Evolutionary conservation across 2,888 invertebrate genomes (phyloP).

Genomic region (Lathronympha strigana): DNA sequence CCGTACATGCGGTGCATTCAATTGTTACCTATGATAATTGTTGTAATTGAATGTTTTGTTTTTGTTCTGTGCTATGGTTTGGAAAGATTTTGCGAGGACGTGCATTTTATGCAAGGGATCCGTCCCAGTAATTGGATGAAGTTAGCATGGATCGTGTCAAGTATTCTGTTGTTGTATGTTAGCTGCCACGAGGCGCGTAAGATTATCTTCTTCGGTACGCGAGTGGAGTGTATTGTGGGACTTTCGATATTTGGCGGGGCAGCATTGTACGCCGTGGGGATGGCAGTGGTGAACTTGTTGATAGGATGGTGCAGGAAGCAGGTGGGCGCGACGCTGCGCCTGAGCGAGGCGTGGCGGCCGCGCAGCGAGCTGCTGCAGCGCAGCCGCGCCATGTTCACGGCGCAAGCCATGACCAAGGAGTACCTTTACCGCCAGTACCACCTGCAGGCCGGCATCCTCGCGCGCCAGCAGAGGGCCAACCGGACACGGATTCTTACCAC

Average conservation of each 20-base stretch:
- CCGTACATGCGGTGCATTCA: conserved; percentile 51
- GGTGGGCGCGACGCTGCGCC: conserved; percentile 48
- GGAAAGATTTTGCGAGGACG: conserved; percentile 70
- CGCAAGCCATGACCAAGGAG: conserved; percentile 81
- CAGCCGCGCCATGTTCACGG: conserved; percentile 77
- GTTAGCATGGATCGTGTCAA: conserved; percentile 58
- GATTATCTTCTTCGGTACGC: neutral
- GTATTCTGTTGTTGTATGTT: conserved; percentile 53
- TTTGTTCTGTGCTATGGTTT: conserved; percentile 73
- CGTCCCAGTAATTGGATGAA: conserved; percentile 64
- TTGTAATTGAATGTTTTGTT: conserved; percentile 59
- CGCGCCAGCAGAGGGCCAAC: conserved; percentile 64
- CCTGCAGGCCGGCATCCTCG: conserved; percentile 69
- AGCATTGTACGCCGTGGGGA: neutral
- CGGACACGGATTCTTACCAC: neutral
- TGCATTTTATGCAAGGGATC: conserved; percentile 78
- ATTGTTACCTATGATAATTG: conserved; percentile 54
- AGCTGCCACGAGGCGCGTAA: conserved; percentile 51
- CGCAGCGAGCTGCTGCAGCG: conserved; percentile 62
- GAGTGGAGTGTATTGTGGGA: neutral
- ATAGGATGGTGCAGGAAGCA: conserved; percentile 53
- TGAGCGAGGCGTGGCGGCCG: conserved; percentile 72
- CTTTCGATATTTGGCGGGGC: neutral
- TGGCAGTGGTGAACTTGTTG: conserved; percentile 47
- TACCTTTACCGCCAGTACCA: conserved; percentile 79